Percentiles rank a stretch among this genome's conserved stretches.
Evolutionary conservation across 2,113 vertebrate genomes (phyloP).

Genomic region (Anarrhichthys ocellatus): DNA sequence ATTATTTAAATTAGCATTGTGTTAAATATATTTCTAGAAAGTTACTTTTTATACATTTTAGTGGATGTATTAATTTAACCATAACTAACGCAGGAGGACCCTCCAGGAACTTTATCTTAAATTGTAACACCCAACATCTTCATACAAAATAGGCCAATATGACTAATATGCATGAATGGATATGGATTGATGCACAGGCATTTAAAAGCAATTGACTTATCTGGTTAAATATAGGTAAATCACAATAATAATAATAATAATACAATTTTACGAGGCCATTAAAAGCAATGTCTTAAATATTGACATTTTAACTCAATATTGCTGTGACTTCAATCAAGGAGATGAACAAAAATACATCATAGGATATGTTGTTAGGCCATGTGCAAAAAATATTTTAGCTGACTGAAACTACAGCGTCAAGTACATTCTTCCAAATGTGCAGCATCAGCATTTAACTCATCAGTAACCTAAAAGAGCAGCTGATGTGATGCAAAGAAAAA

Average conservation of each 20-base stretch:
- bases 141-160: not conserved
- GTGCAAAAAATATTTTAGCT: constrained; percentile 1
- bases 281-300: not conserved
- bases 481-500: constrained; percentile 5
- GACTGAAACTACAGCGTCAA: not conserved
- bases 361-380: not conserved
- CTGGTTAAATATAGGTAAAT: not conserved
- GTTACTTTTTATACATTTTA: not conserved
- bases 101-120: not conserved
- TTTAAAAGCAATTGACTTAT: not conserved
- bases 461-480: constrained; percentile 3
- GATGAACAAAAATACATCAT: not conserved
- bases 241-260: not conserved
- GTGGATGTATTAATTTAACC: not conserved
- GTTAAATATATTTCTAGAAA: not conserved
- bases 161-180: not conserved
- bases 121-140: not conserved
- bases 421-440: not conserved
- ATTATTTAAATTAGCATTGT: not conserved
- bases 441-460: constrained; percentile 10
- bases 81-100: not conserved
- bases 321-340: not conserved
- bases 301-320: not conserved
- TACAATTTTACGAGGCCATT: not conserved
- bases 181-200: not conserved